Percentiles rank a stretch among this genome's conserved stretches.
phyloP scores from a whole-genome alignment of 2,888 invertebrate genomes.

The Andrena chrysosceles region DNA sequence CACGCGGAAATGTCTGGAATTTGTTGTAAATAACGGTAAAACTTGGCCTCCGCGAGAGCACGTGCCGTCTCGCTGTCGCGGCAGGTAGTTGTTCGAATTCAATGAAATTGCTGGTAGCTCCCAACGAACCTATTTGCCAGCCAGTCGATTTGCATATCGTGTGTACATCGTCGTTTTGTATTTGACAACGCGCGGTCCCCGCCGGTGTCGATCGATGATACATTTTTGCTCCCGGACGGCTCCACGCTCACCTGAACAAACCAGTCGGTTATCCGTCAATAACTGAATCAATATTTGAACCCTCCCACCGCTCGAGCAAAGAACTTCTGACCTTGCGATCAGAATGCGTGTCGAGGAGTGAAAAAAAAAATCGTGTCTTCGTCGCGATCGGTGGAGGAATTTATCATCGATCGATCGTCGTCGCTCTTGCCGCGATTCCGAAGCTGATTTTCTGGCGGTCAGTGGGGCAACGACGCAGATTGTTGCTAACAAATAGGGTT shows the following conservation, averaged over 20 bases:
- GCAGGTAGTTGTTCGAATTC: conserved; percentile 56
- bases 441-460: background rate
- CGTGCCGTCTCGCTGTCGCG: conserved; percentile 1
- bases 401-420: background rate
- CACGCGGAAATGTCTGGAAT: conserved; percentile 30
- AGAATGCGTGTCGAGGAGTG: background rate
- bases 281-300: conserved; percentile 63
- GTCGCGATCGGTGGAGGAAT: background rate
- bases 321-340: conserved; percentile 59
- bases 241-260: conserved; percentile 67
- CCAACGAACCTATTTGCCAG: conserved; percentile 37
- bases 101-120: conserved; percentile 51
- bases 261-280: conserved; percentile 57
- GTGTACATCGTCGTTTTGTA: conserved; percentile 38
- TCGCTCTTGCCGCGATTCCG: background rate
- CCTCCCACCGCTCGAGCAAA: conserved; percentile 2
- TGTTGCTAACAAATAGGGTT: background rate
- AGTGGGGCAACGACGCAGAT: background rate
- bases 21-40: conserved; percentile 17
- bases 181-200: conserved; percentile 12
- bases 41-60: conserved; percentile 8
- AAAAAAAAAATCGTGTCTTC: background rate
- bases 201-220: conserved; percentile 37
- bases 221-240: conserved; percentile 33
- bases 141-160: conserved; percentile 61